Conservation (phyloP, 2,113 vertebrate genomes). For the Caracal caracal region DNA sequence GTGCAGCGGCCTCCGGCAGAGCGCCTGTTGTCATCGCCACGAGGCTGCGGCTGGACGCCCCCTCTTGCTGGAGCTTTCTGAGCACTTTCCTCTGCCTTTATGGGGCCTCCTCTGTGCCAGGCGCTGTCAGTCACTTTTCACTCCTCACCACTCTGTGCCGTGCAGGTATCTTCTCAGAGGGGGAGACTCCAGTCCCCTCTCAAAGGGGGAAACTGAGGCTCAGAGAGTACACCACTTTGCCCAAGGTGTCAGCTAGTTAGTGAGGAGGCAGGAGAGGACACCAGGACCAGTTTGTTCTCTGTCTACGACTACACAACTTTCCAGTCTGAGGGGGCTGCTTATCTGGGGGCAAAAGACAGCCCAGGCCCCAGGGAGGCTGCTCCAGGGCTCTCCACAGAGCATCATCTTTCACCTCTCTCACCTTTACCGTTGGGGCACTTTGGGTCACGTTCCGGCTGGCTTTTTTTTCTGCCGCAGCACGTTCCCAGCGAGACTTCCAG, state of each 20-base stretch:
- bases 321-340: background rate
- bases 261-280: background rate
- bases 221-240: background rate
- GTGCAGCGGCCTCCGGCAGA: background rate
- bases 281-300: background rate
- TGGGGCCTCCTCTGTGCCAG: background rate
- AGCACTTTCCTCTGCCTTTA: background rate
- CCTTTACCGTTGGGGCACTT: background rate
- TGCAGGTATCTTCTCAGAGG: background rate
- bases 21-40: background rate
- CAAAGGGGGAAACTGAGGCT: background rate
- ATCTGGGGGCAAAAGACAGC: background rate
- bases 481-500: background rate
- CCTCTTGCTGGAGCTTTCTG: background rate
- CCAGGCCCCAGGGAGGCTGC: too few species aligned
- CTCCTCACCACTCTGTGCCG: background rate
- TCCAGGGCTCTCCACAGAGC: background rate
- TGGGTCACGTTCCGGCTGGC: background rate
- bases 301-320: background rate
- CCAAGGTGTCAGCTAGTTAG: background rate
- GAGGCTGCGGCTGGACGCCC: background rate
- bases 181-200: background rate
- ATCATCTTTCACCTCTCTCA: fast-evolving
- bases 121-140: background rate
- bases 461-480: background rate